Evolutionary conservation across 2,797 vertebrate species (phyloP).

Genomic region (Decapterus maruadsi): DNA sequence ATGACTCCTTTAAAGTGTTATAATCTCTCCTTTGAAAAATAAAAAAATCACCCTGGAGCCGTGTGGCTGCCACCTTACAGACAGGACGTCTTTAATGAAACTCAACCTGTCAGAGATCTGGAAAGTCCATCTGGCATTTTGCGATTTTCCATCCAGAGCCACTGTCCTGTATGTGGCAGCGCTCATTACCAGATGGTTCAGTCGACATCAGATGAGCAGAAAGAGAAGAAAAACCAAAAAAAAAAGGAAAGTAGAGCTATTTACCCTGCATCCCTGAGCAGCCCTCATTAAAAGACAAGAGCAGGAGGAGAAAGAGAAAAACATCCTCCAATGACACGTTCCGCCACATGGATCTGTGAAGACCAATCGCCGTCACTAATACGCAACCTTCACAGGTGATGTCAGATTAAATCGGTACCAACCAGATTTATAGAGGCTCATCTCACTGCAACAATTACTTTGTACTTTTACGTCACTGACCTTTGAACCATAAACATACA

Average conservation of each 20-base stretch:
- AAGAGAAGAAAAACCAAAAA: not conserved
- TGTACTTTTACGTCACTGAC: not conserved
- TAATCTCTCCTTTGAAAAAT: slow-evolving; percentile 45
- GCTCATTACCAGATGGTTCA: slow-evolving; percentile 73
- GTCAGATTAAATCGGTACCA: slow-evolving; percentile 49
- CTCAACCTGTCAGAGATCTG: slow-evolving; percentile 67
- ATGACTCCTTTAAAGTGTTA: slow-evolving; percentile 29
- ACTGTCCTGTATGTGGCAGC: slow-evolving; percentile 62
- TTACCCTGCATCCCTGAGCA: slow-evolving; percentile 48
- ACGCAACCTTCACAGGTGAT: slow-evolving; percentile 70
- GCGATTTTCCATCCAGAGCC: slow-evolving; percentile 61
- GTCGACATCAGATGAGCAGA: slow-evolving; percentile 46
- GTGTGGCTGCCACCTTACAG: slow-evolving; percentile 48
- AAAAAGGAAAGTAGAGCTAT: slow-evolving; percentile 36
- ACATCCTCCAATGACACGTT: slow-evolving; percentile 53
- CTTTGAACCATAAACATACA: slow-evolving; percentile 7
- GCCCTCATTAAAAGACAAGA: slow-evolving; percentile 67
- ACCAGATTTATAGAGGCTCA: slow-evolving; percentile 33
- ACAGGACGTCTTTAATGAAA: slow-evolving; percentile 73
- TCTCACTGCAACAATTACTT: slow-evolving; percentile 8
- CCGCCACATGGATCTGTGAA: slow-evolving; percentile 52
- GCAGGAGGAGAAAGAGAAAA: slow-evolving; percentile 55
- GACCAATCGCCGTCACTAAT: slow-evolving; percentile 75
- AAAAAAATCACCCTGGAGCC: slow-evolving; percentile 56
- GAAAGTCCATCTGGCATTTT: slow-evolving; percentile 65